Conservation (phyloP, 2,888 invertebrate species). For the Tetheella fluctuosa region DNA sequence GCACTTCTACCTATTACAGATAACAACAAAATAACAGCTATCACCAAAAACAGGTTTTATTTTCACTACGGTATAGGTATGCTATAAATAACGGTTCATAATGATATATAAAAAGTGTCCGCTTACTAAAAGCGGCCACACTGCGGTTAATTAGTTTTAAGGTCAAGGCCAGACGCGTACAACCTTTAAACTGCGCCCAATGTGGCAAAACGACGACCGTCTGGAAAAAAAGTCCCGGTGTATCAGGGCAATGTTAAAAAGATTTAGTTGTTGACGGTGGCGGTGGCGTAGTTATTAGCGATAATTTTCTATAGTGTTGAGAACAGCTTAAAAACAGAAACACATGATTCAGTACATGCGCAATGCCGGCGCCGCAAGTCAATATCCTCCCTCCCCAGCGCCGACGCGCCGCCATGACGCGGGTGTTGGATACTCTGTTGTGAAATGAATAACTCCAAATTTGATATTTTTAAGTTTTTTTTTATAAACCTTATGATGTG, state of each 20-base stretch:
- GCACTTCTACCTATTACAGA: conserved; percentile 8
- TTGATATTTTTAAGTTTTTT: conserved; percentile 28
- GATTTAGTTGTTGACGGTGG: conserved; percentile 40
- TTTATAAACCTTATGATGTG: neutral
- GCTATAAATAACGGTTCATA: conserved; percentile 18
- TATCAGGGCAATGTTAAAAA: conserved; percentile 26
- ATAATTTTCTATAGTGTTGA: conserved; percentile 55
- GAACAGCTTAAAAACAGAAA: conserved; percentile 76
- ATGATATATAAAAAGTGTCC: conserved; percentile 19
- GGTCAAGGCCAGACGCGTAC: conserved; percentile 11
- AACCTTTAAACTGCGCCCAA: conserved; percentile 1
- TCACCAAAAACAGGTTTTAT: neutral
- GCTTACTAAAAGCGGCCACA: conserved; percentile 14
- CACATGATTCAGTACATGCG: conserved; percentile 80
- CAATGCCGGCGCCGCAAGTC: conserved; percentile 77
- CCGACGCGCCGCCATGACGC: conserved; percentile 79
- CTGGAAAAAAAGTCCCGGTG: conserved; percentile 20
- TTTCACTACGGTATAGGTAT: neutral
- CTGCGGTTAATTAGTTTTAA: conserved; percentile 26
- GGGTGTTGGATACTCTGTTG: conserved; percentile 46
- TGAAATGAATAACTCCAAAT: conserved; percentile 52
- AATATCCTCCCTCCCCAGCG: conserved; percentile 80
- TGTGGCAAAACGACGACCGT: neutral
- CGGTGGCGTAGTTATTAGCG: conserved; percentile 42
- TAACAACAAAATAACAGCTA: neutral